phyloP scores from a whole-genome alignment of 2,888 invertebrate genomes.

The Heliconius erato region DNA sequence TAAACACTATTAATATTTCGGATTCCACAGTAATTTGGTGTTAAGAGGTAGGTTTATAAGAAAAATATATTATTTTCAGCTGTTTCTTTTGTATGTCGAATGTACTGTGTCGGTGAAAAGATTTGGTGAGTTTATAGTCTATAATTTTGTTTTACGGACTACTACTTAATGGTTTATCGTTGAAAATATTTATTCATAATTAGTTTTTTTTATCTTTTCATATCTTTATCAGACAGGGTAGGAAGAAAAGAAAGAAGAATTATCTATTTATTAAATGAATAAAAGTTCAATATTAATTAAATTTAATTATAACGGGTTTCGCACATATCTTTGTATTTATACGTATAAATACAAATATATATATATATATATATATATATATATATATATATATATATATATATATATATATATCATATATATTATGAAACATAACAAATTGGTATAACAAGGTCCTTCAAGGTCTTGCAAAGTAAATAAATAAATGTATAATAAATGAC shows the following conservation, averaged over 20 bases:
- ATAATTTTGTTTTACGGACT: not conserved
- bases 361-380: too few species aligned
- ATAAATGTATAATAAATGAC: conserved; percentile 52
- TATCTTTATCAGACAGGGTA: too few species aligned
- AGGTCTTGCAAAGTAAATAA: conserved; percentile 38
- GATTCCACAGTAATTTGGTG: conserved; percentile 15
- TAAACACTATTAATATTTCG: conserved; percentile 23
- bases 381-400: too few species aligned
- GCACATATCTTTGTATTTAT: not conserved
- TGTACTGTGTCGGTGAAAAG: not conserved
- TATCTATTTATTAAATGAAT: too few species aligned
- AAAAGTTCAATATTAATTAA: too few species aligned
- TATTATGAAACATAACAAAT: not conserved
- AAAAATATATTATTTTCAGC: conserved; percentile 4
- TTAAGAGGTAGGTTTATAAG: not conserved
- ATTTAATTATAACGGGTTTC: not conserved
- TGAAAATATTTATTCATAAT: not conserved
- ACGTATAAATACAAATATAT: too few species aligned
- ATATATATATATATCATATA: too few species aligned
- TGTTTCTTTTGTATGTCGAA: not conserved
- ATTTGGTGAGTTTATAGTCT: not conserved
- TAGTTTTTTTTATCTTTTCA: not conserved
- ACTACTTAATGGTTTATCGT: not conserved
- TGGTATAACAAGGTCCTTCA: not conserved
- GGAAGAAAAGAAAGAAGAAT: too few species aligned